Conservation (phyloP, 2,888 invertebrate genomes). For the Heliconius hortense region DNA sequence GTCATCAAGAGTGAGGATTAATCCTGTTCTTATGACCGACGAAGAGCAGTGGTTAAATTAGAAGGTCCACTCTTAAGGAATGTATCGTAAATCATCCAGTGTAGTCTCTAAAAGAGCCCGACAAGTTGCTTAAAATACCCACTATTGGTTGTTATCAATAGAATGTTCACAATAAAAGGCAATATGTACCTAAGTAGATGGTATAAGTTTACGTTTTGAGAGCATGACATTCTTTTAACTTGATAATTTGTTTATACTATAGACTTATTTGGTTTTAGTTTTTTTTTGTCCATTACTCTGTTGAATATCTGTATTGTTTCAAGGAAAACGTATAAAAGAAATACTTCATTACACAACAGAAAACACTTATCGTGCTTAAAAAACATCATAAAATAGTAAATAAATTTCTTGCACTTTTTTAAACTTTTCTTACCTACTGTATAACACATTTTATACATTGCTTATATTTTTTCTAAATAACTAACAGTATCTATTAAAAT, state of each 20-base stretch:
- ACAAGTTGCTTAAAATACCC: slow-evolving; percentile 37
- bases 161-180: slow-evolving; percentile 35
- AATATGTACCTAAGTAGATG: slow-evolving; percentile 14
- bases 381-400: too few species aligned
- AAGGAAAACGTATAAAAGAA: too few species aligned
- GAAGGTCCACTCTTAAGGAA: slow-evolving; percentile 57
- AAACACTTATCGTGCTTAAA: too few species aligned
- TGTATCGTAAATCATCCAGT: slow-evolving; percentile 71
- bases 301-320: not conserved
- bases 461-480: not conserved
- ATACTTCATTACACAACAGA: too few species aligned
- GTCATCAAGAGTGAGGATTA: slow-evolving; percentile 65
- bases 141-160: slow-evolving; percentile 39
- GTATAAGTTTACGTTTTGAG: slow-evolving; percentile 1
- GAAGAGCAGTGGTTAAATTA: slow-evolving; percentile 53
- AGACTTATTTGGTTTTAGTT: not conserved
- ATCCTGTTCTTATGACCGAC: slow-evolving; percentile 65
- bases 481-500: not conserved
- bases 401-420: not conserved
- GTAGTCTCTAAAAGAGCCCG: slow-evolving; percentile 48
- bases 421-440: not conserved
- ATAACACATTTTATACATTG: not conserved
- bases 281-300: not conserved
- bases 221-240: slow-evolving; percentile 9
- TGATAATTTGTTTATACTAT: not conserved